A percentile compares a stretch with the other conserved stretches of the same genome.
These are phyloP conservation scores for Zonitis immaculata DNA, from an alignment of 2,888 invertebrate genomes.

Conservation along the genomic window DNA sequence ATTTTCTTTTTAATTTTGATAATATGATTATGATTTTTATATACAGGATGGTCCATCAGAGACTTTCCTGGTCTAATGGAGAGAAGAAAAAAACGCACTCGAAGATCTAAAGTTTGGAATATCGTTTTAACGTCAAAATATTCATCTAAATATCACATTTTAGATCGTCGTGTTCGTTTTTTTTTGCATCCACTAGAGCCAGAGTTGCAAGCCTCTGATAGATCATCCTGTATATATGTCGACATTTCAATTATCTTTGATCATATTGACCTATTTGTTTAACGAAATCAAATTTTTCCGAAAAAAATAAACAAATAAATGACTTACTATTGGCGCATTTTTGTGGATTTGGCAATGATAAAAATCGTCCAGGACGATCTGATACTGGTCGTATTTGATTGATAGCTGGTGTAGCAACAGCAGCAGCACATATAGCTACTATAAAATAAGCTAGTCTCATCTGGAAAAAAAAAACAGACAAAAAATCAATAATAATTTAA, in stretches of 20 bases:
- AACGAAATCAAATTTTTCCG: background rate
- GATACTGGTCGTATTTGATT: constrained; percentile 60
- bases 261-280: background rate
- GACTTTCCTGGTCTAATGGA: too few relatives aligned
- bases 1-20: background rate
- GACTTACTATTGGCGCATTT: constrained; percentile 84
- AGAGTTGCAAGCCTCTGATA: too few relatives aligned
- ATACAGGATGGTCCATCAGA: too few relatives aligned
- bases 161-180: too few relatives aligned
- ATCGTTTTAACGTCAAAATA: too few relatives aligned
- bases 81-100: too few relatives aligned
- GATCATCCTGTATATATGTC: background rate
- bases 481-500: background rate
- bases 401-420: constrained; percentile 52
- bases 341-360: constrained; percentile 73
- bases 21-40: background rate
- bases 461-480: constrained; percentile 30
- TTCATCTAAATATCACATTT: too few relatives aligned
- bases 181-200: too few relatives aligned
- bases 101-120: too few relatives aligned
- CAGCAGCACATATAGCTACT: constrained; percentile 59
- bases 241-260: background rate
- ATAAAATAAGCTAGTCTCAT: constrained; percentile 66
- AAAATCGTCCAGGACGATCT: constrained; percentile 76
- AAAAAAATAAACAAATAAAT: background rate